Evolutionary conservation across 2,797 vertebrate species (phyloP).

Genomic region (Melopsittacus undulatus): DNA sequence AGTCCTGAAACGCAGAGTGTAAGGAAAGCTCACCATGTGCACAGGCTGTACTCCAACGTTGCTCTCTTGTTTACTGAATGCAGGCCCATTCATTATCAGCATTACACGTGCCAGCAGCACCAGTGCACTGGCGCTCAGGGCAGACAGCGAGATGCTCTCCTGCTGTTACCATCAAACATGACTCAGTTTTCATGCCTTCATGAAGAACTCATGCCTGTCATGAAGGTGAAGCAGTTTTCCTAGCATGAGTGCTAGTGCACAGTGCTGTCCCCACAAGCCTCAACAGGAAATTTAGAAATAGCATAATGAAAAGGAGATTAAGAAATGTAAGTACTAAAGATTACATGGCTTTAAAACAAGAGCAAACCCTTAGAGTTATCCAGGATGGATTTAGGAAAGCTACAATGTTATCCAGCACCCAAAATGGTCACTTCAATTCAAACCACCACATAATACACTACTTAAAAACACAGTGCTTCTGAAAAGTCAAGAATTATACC

Average conservation of each 20-base stretch:
- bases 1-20: not conserved
- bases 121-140: not conserved
- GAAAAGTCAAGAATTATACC: not conserved
- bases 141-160: not conserved
- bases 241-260: not conserved
- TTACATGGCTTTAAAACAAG: not conserved
- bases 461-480: not conserved
- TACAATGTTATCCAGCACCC: not conserved
- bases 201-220: not conserved
- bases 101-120: not conserved
- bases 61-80: not conserved
- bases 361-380: not conserved
- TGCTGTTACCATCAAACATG: not conserved
- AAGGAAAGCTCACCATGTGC: not conserved
- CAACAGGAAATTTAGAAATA: not conserved
- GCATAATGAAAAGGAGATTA: not conserved
- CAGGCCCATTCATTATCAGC: accelerated
- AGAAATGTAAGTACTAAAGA: not conserved
- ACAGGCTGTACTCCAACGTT: not conserved
- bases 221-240: not conserved
- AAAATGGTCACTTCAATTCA: not conserved
- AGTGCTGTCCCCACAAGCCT: not conserved
- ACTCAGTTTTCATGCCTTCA: not conserved
- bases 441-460: not conserved
- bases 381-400: not conserved